A percentile compares a stretch with the other conserved stretches of the same genome.
Evolutionary conservation across 2,797 vertebrate species (phyloP).

Genomic region (Cirrhinus molitorella): DNA sequence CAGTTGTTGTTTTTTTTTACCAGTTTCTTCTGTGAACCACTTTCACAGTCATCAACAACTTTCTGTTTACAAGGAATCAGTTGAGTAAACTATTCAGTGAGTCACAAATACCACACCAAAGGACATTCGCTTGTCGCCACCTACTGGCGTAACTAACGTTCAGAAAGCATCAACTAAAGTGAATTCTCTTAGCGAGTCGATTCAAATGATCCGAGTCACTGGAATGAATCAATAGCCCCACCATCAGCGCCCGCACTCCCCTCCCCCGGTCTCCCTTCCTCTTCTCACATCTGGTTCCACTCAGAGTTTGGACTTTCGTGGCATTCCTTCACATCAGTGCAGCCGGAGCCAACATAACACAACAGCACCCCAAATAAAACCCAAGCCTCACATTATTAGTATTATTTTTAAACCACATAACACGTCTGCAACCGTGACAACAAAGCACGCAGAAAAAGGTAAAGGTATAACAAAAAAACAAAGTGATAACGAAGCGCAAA

Average conservation of each 20-base stretch:
- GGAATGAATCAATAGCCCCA: slow-evolving; percentile 4
- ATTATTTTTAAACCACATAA: slow-evolving; percentile 34
- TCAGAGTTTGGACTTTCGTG: slow-evolving; percentile 81
- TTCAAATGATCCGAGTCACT: slow-evolving; percentile 9
- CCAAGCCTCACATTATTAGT: slow-evolving; percentile 2
- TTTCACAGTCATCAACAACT: background rate
- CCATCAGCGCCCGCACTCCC: slow-evolving; percentile 55
- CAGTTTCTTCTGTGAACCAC: background rate
- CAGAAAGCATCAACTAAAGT: background rate
- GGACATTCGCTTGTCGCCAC: background rate
- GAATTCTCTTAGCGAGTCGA: background rate
- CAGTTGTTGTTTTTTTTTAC: too few species aligned
- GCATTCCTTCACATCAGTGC: slow-evolving; percentile 73
- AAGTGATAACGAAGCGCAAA: background rate
- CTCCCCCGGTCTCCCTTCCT: slow-evolving; percentile 58
- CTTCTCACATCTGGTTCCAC: slow-evolving; percentile 84
- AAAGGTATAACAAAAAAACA: background rate
- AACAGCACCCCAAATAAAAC: slow-evolving; percentile 51
- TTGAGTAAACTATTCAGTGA: background rate
- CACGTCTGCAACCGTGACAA: background rate
- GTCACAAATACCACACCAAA: background rate
- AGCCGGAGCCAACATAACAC: slow-evolving; percentile 43
- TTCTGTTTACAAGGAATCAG: background rate
- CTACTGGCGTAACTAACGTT: background rate
- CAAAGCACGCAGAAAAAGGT: background rate